Base-by-base conservation (phyloP, 2,888 invertebrate genomes). In the Pharmacophagus antenor region DNA sequence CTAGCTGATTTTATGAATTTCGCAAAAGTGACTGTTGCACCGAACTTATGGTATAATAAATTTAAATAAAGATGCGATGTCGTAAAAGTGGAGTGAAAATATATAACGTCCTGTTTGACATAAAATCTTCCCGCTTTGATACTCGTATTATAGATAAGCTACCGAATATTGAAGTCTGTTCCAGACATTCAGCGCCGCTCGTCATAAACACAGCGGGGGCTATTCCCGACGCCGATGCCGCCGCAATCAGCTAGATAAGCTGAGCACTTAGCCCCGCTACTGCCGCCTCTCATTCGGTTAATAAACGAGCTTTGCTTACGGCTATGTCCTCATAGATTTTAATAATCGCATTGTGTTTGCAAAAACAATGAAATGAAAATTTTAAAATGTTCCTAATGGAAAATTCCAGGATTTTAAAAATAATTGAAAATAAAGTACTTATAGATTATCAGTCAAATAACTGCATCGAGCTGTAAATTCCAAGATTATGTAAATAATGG, bases 141-240 rank as follows among this genome's bases (percentile, higher is more conserved):
- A 46, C 15, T 42, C 31, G 21, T 51, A 52, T 58, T 52, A 56
- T 52, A 52, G 61, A 52, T 56, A 61, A 41, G 56, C 20, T 20
- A 18, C n/a, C 5, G 31, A 41, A 47, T 41, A 55, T 23, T n/a
- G 27, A 20, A 65, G 66, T 62, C 66, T 72, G 69, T 72, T 74
- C 74, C 68, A 68, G 70, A 66, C 67, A 63, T 47, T 46, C 59
- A 59, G 61, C 61, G 65, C 62, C n/a, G 62, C 48, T 61, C 62
- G 65, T 67, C 75, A 75, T 76, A 76, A 79, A 68, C 70, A 68
- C 64, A 69, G 64, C 64, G 68, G 68, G 72, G 70, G 65, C 70
- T 68, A 68, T 71, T 65, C 63, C 70, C 62, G 59, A 50, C 68
- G 59, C 61, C 67, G 57, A 61, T 57, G 47, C 27, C 44, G 59